Conservation (phyloP, 2,797 vertebrate species). For the Chaetodon trifasciatus region DNA sequence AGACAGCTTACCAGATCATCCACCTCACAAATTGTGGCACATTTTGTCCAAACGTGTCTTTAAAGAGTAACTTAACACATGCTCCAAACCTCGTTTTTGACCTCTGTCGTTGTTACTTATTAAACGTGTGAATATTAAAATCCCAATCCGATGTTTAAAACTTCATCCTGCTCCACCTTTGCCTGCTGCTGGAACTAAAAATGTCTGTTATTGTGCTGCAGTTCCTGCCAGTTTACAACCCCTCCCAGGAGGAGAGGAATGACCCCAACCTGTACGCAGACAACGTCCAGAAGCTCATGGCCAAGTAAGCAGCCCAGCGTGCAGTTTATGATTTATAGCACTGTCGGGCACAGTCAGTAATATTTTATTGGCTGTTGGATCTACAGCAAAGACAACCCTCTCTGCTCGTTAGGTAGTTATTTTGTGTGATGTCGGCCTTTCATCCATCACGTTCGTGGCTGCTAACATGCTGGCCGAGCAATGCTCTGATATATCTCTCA, state of each 20-base stretch:
- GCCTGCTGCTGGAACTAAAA: background rate
- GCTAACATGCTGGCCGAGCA: background rate
- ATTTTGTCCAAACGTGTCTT: no score
- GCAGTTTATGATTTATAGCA: background rate
- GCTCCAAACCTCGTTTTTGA: no score
- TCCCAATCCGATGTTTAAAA: no score
- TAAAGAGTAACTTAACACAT: no score
- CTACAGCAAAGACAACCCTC: no score
- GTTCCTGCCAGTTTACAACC: conserved; percentile 92
- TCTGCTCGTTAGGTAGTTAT: background rate
- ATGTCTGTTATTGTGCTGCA: conserved; percentile 62
- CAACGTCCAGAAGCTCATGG: conserved; percentile 93
- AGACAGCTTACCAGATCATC: background rate
- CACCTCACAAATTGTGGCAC: background rate
- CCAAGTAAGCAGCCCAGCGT: conserved; percentile 81
- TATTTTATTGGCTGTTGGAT: background rate
- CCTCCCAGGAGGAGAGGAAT: conserved; percentile 86
- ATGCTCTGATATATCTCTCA: background rate
- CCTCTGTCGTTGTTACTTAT: no score
- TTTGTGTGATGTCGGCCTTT: background rate
- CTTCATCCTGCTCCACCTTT: background rate
- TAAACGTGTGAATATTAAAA: background rate
- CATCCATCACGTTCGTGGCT: background rate
- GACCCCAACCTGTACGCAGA: conserved; percentile 90
- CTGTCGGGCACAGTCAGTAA: background rate